Evolutionary conservation across 2,888 invertebrate species (phyloP).

Genomic region (Thereva unica): DNA sequence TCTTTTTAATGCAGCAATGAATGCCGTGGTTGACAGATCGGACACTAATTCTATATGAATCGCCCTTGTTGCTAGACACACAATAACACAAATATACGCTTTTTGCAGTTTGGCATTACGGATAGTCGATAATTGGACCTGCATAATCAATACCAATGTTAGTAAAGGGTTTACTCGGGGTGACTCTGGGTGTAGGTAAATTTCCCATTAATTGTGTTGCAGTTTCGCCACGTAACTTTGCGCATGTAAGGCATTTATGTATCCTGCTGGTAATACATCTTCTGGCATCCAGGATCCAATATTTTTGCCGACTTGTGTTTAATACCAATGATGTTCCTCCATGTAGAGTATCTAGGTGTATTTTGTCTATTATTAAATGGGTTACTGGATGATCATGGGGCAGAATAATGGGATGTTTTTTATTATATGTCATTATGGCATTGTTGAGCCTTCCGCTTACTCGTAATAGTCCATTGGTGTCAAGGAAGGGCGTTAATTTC

Average conservation of each 20-base stretch:
- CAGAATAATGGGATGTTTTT: constrained; percentile 1
- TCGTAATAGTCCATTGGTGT: not conserved
- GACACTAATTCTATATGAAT: constrained; percentile 3
- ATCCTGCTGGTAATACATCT: not conserved
- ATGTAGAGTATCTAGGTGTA: not conserved
- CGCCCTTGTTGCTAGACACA: not conserved
- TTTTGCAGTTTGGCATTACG: not conserved
- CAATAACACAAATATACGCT: not conserved
- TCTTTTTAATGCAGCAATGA: not conserved
- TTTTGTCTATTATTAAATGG: not conserved
- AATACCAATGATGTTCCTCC: not conserved
- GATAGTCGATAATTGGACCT: not conserved
- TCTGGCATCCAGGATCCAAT: not conserved
- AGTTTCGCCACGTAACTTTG: not conserved
- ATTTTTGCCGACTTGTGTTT: not conserved
- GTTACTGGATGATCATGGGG: not conserved
- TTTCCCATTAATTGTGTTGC: constrained; percentile 3
- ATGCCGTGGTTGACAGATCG: not conserved
- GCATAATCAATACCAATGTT: not conserved
- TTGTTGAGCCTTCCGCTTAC: not conserved
- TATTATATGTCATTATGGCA: not conserved
- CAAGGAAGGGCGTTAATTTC: not conserved
- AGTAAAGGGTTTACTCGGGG: not conserved
- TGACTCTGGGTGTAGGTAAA: not conserved
- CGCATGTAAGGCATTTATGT: not conserved